Base-by-base conservation (phyloP, 2,113 vertebrate species). In the Beaufortia kweichowensis region DNA sequence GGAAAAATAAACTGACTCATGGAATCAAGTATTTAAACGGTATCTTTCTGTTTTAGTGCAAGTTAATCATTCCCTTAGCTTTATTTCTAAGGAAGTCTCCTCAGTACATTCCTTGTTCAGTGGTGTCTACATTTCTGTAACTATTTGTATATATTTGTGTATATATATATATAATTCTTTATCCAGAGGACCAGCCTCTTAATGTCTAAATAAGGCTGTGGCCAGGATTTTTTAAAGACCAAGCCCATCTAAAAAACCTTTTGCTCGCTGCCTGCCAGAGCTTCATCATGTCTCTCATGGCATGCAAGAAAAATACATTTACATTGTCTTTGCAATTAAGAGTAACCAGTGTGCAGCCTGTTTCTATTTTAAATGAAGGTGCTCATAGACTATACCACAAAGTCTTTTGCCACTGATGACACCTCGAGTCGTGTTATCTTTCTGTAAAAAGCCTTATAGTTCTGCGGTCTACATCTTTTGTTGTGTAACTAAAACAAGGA, bases 101-200 rank as follows among this genome's bases (percentile, higher is more conserved):
- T 92, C 93, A 88, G 93, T 93, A 95, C 94, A 94, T 95, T 95
- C 94, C 93, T 91, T 92, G 93, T 93, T 95, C 94, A 95, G 94
- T 94, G 94, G 93, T 91, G 93, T 94, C 93, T 94, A 93, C 93
- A 84, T 91, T 91, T 91, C 90, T 90, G 86, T 85, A 83, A 83
- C 87, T 92, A 88, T 89, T 87, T 89, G 79, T 75, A 29, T 56
- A 23, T 78, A 28, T 80, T 28, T 75, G 39, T 83, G 81, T 89
- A 89, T 86, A 87, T 88, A 90, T 85, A 83, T 79, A n/a, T n/a
- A n/a, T n/a, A n/a, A n/a, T 60, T 81, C 56, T 80, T 77, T 81
- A 83, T 81, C 88, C 82, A 93, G 95, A 97, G 96, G 95, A 94
- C 96, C 96, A 89, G 96, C 96, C 96, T 95, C 95, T 93, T 91